Conservation (phyloP, 2,797 vertebrate genomes). For the Anolis apletophallus region DNA sequence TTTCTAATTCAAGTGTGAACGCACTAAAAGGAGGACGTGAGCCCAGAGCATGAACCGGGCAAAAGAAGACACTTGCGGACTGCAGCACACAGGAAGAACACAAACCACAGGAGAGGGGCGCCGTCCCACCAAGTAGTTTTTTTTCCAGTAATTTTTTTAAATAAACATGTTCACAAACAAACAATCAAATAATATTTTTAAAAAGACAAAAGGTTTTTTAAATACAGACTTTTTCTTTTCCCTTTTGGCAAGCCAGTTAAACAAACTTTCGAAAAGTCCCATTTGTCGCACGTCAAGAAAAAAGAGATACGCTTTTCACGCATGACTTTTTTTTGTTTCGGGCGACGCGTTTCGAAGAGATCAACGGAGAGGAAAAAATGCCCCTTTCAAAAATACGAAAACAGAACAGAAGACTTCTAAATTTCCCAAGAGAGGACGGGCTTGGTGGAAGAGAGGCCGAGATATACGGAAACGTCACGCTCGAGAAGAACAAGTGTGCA, state of each 20-base stretch:
- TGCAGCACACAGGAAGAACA: conserved; percentile 57
- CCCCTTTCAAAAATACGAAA: conserved; percentile 39
- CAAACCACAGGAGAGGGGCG: conserved; percentile 55
- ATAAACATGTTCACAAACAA: conserved; percentile 55
- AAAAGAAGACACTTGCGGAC: conserved; percentile 62
- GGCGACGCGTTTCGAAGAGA: conserved; percentile 60
- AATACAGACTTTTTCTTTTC: conserved; percentile 67
- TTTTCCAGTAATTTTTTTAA: conserved; percentile 82
- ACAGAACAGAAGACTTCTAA: neutral
- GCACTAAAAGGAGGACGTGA: conserved; percentile 60
- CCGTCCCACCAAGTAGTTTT: conserved; percentile 36
- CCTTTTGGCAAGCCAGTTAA: conserved; percentile 48
- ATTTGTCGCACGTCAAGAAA: conserved; percentile 32
- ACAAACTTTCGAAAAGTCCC: conserved; percentile 49
- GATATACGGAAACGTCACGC: conserved; percentile 33
- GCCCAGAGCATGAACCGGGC: conserved; percentile 44
- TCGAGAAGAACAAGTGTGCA: neutral
- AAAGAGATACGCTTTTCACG: conserved; percentile 52
- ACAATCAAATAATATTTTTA: neutral
- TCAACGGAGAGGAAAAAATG: conserved; percentile 67
- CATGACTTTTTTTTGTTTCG: conserved; percentile 48
- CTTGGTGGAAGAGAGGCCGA: conserved; percentile 39
- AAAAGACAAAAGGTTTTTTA: conserved; percentile 44
- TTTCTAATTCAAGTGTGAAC: conserved; percentile 74
- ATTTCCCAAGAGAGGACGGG: neutral